Evolutionary conservation across 2,888 invertebrate species (phyloP).

Genomic region (Ochropleura plecta): DNA sequence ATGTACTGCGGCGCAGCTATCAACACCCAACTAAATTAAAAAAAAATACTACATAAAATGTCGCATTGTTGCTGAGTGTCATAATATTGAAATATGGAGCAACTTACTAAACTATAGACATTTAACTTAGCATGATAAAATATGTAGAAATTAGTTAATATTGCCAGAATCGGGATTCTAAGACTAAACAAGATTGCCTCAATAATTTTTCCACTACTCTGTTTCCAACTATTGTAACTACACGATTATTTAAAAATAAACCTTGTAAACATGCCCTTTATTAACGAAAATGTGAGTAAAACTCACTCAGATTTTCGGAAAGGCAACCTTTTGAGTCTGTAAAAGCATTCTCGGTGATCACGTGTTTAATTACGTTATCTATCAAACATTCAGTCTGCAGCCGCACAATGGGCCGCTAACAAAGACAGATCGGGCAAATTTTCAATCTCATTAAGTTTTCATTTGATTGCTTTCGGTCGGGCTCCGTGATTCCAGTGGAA

Average conservation of each 20-base stretch:
- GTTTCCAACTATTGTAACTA: too few relatives aligned
- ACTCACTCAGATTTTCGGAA: conserved; percentile 12
- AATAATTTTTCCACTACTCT: neutral
- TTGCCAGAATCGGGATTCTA: neutral
- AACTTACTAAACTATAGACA: neutral
- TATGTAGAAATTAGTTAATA: neutral
- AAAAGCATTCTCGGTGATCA: conserved; percentile 39
- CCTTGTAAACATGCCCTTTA: neutral
- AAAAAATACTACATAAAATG: neutral
- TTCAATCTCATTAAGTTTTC: conserved; percentile 73
- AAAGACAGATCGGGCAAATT: conserved; percentile 74
- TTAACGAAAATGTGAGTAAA: neutral
- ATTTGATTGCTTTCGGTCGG: conserved; percentile 69
- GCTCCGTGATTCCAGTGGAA: conserved; percentile 57
- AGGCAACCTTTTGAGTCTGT: conserved; percentile 18
- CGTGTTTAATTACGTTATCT: conserved; percentile 56
- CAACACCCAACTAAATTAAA: too few relatives aligned
- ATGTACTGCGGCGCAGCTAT: too few relatives aligned
- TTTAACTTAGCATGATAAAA: neutral
- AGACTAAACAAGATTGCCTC: neutral
- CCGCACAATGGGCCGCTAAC: conserved; percentile 64
- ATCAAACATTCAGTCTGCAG: conserved; percentile 64
- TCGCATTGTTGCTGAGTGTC: neutral
- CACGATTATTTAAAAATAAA: neutral
- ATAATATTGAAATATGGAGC: neutral